phyloP scores from a whole-genome alignment of 1,140 invertebrate genomes.

The Brachionus manjavacas region DNA sequence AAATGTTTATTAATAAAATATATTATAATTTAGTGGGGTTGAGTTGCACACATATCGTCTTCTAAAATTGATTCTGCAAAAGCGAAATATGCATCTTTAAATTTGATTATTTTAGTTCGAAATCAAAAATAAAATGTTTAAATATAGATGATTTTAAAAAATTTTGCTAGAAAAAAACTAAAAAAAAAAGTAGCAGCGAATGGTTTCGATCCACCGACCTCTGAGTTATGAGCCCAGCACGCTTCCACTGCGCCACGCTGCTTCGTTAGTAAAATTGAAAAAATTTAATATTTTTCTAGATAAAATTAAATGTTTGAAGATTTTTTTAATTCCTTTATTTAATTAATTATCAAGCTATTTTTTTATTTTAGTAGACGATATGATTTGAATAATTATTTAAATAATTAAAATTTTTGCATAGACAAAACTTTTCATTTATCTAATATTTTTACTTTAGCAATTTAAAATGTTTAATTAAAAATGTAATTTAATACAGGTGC shows the following conservation, averaged over 20 bases:
- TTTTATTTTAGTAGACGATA: background rate
- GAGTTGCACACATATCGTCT: no score
- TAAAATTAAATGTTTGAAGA: background rate
- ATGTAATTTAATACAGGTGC: background rate
- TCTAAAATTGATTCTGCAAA: no score
- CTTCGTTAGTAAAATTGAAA: constrained; percentile 52
- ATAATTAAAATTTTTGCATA: background rate
- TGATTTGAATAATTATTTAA: background rate
- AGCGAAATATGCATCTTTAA: no score
- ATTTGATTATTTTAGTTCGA: no score
- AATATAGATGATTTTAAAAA: no score
- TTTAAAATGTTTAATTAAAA: background rate
- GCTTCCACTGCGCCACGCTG: constrained; percentile 96
- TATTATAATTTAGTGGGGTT: no score
- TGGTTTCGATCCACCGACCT: constrained; percentile 93
- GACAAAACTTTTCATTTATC: background rate
- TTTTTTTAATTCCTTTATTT: background rate
- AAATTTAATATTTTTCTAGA: background rate
- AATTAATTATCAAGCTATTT: background rate
- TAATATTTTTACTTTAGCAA: background rate
- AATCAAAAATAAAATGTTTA: no score
- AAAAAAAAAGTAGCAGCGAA: constrained; percentile 69
- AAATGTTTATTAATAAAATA: background rate
- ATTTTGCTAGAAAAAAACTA: no score
- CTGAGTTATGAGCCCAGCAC: constrained; percentile 96